Conservation (phyloP, 1,140 invertebrate genomes). For the Bacillus rossius region DNA sequence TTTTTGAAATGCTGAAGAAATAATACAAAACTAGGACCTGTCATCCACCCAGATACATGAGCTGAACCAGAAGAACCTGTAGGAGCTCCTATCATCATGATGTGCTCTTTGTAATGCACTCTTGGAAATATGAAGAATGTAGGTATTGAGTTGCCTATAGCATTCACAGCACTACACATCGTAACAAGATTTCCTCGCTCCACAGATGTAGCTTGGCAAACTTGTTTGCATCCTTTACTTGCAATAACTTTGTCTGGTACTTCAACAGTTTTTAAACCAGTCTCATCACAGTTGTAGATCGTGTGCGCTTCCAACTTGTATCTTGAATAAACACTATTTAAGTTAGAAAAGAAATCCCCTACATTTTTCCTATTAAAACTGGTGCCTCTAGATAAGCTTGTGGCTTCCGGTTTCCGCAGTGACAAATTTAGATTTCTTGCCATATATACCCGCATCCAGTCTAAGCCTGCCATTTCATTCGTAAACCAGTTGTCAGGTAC, state of each 20-base stretch:
- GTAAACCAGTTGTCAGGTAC: background rate
- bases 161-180: constrained; percentile 23
- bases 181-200: constrained; percentile 41
- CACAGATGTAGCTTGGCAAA: constrained; percentile 35
- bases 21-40: constrained; percentile 7
- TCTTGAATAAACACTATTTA: constrained; percentile 19
- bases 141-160: constrained; percentile 21
- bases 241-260: constrained; percentile 37
- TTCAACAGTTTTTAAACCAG: constrained; percentile 41
- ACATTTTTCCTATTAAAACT: constrained; percentile 43
- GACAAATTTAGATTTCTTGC: constrained; percentile 35
- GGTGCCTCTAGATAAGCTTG: constrained; percentile 39
- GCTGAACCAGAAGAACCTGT: background rate
- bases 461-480: background rate
- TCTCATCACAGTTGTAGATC: constrained; percentile 42
- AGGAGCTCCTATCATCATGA: constrained; percentile 15
- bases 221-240: constrained; percentile 33
- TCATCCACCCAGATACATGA: constrained; percentile 18
- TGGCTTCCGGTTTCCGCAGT: constrained; percentile 39
- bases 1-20: constrained; percentile 13
- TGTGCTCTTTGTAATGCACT: background rate
- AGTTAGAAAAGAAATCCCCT: constrained; percentile 35
- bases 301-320: constrained; percentile 18
- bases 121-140: constrained; percentile 31
- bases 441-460: background rate